phyloP scores from a whole-genome alignment of 2,888 invertebrate species.

The Mycalesis mineus region DNA sequence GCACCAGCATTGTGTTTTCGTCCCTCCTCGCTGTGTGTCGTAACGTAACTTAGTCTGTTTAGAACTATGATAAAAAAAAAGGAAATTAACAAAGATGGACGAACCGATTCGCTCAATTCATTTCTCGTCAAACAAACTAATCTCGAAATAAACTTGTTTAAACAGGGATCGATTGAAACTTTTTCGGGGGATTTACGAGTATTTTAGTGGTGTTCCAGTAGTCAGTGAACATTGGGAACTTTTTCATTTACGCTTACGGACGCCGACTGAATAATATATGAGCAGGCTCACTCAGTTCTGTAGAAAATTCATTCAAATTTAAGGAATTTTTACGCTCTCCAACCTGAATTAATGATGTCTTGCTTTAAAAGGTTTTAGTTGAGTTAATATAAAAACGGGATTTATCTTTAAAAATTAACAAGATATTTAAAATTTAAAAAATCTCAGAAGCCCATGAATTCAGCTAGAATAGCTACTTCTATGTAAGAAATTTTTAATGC shows the following conservation, averaged over 20 bases:
- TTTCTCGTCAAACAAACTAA: conserved; percentile 43
- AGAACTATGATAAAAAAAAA: too few relatives aligned
- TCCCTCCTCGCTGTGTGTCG: too few relatives aligned
- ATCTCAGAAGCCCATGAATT: too few relatives aligned
- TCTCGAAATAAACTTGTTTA: conserved; percentile 37
- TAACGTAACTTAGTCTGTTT: too few relatives aligned
- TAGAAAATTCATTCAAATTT: conserved; percentile 53
- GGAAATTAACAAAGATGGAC: not conserved
- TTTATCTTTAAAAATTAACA: too few relatives aligned
- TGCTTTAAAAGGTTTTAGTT: conserved; percentile 23
- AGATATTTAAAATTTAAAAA: too few relatives aligned
- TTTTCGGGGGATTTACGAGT: conserved; percentile 52
- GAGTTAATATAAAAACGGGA: not conserved
- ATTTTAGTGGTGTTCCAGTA: conserved; percentile 71
- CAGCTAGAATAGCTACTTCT: too few relatives aligned
- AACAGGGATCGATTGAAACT: conserved; percentile 56
- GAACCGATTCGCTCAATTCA: not conserved
- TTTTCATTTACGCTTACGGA: conserved; percentile 72
- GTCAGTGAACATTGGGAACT: conserved; percentile 73
- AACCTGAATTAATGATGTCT: conserved; percentile 60
- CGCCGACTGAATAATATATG: conserved; percentile 71
- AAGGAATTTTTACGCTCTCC: conserved; percentile 53
- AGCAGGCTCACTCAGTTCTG: conserved; percentile 39
- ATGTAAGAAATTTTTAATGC: too few relatives aligned
- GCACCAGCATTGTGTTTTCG: too few relatives aligned